Evolutionary conservation across 2,797 vertebrate species (phyloP).

Genomic region (Syngnathus rostellatus): DNA sequence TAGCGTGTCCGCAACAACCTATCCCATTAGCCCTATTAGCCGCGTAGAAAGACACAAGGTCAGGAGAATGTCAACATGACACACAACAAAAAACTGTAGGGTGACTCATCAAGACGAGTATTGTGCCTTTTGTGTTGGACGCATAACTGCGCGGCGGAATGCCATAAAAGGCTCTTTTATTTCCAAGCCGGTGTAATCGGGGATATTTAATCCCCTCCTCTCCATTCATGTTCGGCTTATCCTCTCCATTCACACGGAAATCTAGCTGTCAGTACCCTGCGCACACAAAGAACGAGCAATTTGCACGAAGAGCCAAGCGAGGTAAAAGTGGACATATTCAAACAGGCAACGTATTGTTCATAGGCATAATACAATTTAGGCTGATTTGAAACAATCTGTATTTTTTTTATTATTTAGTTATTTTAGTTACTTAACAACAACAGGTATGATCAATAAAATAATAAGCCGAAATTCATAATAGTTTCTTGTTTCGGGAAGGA

Average conservation of each 20-base stretch:
- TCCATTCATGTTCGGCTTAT: conserved; percentile 52
- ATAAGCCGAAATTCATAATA: no score
- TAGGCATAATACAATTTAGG: background rate
- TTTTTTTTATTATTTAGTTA: no score
- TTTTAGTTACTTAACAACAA: no score
- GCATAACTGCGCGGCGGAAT: conserved; percentile 17
- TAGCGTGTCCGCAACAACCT: conserved; percentile 7
- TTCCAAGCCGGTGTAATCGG: conserved; percentile 29
- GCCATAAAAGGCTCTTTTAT: conserved; percentile 34
- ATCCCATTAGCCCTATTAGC: conserved; percentile 38
- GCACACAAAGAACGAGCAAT: conserved; percentile 37
- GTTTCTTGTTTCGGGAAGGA: no score
- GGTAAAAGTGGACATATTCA: background rate
- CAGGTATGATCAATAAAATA: no score
- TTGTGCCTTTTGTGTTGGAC: background rate
- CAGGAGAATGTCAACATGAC: background rate
- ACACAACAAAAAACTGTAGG: background rate
- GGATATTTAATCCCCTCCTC: conserved; percentile 45
- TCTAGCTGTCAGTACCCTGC: conserved; percentile 37
- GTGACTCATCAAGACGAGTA: conserved; percentile 1
- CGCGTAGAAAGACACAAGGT: background rate
- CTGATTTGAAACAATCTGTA: no score
- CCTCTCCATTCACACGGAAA: conserved; percentile 41
- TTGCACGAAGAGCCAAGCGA: conserved; percentile 11
- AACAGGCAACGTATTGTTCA: background rate